Evolutionary conservation across 2,113 vertebrate genomes (phyloP).

Genomic region (Microtus montanus): DNA sequence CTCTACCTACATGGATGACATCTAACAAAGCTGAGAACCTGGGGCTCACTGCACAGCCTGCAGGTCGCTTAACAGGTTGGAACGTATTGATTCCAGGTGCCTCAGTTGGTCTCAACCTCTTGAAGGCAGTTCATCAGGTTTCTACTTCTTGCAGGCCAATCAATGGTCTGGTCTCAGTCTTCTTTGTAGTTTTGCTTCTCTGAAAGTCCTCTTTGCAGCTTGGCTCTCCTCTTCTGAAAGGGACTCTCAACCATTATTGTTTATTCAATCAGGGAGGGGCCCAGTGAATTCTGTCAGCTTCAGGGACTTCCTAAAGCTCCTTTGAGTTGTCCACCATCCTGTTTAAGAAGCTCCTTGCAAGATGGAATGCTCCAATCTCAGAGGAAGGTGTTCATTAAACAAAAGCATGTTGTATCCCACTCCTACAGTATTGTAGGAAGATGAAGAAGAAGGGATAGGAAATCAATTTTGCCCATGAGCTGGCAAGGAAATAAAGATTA

Average conservation of each 20-base stretch:
- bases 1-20: too few relatives aligned
- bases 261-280: neutral
- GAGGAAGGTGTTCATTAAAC: neutral
- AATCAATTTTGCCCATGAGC: neutral
- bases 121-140: too few relatives aligned
- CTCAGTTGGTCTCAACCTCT: neutral
- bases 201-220: neutral
- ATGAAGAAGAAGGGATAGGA: neutral
- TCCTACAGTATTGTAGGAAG: neutral
- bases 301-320: neutral
- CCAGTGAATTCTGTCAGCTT: neutral
- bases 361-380: neutral
- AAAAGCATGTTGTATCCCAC: neutral
- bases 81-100: too few relatives aligned
- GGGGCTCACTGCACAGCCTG: too few relatives aligned
- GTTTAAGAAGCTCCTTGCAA: too few relatives aligned
- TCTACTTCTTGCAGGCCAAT: neutral
- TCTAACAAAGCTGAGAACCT: neutral
- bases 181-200: neutral
- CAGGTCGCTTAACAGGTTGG: neutral
- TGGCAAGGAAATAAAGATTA: conserved; percentile 30
- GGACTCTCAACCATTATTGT: neutral
- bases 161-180: neutral
- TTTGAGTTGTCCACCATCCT: neutral
- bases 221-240: neutral